Conservation (phyloP, 2,113 vertebrate species). For the Laticauda colubrina region DNA sequence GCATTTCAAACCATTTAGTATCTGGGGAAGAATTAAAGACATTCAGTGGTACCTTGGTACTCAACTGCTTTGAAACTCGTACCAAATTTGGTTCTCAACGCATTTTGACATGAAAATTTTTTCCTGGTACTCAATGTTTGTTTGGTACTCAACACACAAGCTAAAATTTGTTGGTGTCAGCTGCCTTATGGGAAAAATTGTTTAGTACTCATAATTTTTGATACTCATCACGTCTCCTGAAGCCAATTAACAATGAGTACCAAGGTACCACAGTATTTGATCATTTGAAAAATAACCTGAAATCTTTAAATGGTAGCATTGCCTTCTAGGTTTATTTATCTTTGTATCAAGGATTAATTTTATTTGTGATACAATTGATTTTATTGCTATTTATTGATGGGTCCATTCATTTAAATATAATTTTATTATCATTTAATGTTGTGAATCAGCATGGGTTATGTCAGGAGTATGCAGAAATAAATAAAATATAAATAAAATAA, state of each 20-base stretch:
- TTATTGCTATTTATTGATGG: neutral
- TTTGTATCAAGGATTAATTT: neutral
- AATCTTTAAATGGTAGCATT: neutral
- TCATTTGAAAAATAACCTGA: neutral
- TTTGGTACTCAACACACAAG: neutral
- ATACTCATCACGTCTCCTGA: neutral
- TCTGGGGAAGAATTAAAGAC: neutral
- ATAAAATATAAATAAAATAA: neutral
- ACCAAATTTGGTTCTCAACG: neutral
- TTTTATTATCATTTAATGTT: neutral
- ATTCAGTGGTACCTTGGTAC: neutral
- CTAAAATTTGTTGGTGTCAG: neutral
- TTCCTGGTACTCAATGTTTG: neutral
- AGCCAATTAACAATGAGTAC: neutral
- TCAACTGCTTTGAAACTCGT: neutral
- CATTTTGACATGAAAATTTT: neutral
- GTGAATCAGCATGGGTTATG: neutral
- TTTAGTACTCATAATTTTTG: neutral
- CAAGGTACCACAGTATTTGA: neutral
- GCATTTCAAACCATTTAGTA: neutral
- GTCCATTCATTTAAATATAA: neutral
- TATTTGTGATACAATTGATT: neutral
- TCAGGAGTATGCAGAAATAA: neutral
- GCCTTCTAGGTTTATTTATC: neutral
- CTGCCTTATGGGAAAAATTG: neutral